These are phyloP conservation scores for Bombyx huttoni DNA, from an alignment of 2,888 invertebrate species.

Conservation along the genomic window DNA sequence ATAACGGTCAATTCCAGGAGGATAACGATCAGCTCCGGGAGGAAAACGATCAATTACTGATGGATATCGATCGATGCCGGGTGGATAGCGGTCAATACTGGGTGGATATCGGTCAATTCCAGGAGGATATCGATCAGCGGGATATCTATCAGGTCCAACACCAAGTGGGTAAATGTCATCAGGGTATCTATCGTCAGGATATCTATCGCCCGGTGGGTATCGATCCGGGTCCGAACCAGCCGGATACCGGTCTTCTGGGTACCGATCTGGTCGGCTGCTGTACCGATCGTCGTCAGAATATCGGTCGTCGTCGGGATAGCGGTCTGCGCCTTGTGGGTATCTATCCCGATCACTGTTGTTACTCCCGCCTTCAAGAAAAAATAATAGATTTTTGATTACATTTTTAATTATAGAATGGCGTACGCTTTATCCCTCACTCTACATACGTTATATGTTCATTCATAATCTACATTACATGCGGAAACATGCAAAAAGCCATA, in stretches of 20 bases:
- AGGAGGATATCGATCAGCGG: conserved; percentile 39
- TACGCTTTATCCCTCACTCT: too few relatives aligned
- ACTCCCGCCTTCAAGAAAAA: conserved; percentile 41
- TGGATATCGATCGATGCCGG: conserved; percentile 55
- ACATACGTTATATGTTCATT: too few relatives aligned
- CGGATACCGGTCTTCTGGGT: conserved; percentile 71
- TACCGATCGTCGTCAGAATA: conserved; percentile 66
- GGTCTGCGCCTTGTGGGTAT: conserved; percentile 60
- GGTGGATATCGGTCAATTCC: conserved; percentile 51
- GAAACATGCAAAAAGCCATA: too few relatives aligned
- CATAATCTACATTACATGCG: too few relatives aligned
- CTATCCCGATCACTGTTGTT: conserved; percentile 42
- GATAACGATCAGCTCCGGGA: conserved; percentile 44
- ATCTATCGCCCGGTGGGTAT: conserved; percentile 37
- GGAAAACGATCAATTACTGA: conserved; percentile 68
- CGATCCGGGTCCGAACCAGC: conserved; percentile 58
- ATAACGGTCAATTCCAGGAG: conserved; percentile 45
- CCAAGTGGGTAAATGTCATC: conserved; percentile 62
- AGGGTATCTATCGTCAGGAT: conserved; percentile 44
- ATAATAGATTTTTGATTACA: conserved; percentile 1
- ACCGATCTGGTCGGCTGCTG: conserved; percentile 58
- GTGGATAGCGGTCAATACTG: conserved; percentile 58
- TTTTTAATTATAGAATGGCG: too few relatives aligned
- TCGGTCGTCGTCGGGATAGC: conserved; percentile 65
- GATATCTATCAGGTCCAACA: conserved; percentile 41